Evolutionary conservation across 2,797 vertebrate species (phyloP), one percentile per base, ranked within the genome.

Genomic region (Agapornis canus): DNA sequence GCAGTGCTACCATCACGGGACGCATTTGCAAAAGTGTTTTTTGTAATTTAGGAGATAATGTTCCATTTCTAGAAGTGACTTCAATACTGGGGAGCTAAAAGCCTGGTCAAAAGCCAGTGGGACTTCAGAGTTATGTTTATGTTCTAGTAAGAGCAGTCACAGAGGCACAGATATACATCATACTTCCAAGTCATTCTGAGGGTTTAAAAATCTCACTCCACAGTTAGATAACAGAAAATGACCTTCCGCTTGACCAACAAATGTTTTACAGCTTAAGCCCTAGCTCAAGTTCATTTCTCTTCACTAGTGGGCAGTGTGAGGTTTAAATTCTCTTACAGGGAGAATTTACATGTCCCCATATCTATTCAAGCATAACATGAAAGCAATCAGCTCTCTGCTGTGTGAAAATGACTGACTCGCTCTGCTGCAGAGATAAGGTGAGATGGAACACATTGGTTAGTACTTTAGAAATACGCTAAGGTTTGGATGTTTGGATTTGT

Each of bases 231-330:
- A 60, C 69, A 72, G 81, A 80, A 94, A 83, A 92, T 49, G 57
- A 94, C 63, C 83, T 96, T 95, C 32, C 21, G 39, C 39, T 48
- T 60, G 37, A 64, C 51, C 66, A 89, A 80, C 48, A 89, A 90
- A 89, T 32, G 18, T 63, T 86, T n/a, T 76, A 56, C 52, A 82
- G 16, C 76, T 76, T 3, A 1, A 86, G 57, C 59, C 59, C 48
- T 35, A 66, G 32, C 40, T 78, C 45, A 81, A 18, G 6, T 63
- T 78, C 29, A 35, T 90, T 68, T 75, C 65, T 59, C 69, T 56
- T 84, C 81, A 45, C 70, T 90, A 72, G 92, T 19, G 29, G 57
- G 66, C 16, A 15, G 40, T 61, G 22, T 70, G 92, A 71, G 56
- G 23, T 68, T 92, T 86, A 64, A 90, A 90, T 82, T 49, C 45